phyloP scores from a whole-genome alignment of 2,113 vertebrate genomes.

The Myrmecobius fasciatus region DNA sequence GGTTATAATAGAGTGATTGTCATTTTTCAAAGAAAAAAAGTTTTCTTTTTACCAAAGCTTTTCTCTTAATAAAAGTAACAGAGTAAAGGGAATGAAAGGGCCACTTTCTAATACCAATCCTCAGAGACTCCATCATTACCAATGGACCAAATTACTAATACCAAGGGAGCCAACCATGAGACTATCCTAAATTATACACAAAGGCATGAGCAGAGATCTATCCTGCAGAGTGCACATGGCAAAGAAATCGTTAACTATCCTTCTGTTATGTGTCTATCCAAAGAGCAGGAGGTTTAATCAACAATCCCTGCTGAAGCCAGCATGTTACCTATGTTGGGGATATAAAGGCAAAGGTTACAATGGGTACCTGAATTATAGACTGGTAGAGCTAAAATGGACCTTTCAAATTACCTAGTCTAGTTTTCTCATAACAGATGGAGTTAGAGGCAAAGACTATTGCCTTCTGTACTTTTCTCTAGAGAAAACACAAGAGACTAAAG shows the following conservation, averaged over 20 bases:
- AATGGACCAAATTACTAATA: not conserved
- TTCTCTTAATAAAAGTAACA: not conserved
- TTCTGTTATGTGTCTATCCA: slow-evolving; percentile 10
- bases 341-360: slow-evolving; percentile 11
- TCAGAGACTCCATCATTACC: not conserved
- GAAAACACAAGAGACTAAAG: not conserved
- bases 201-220: not conserved
- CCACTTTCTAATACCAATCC: not conserved
- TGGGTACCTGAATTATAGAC: slow-evolving; percentile 8
- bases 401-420: not conserved
- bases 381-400: not conserved
- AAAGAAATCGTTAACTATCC: not conserved
- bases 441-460: not conserved
- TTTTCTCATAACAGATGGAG: not conserved
- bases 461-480: not conserved
- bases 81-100: not conserved
- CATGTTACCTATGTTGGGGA: slow-evolving; percentile 12
- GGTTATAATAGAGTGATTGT: too few species aligned
- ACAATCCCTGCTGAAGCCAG: slow-evolving; percentile 52
- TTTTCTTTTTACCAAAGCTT: not conserved
- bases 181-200: not conserved
- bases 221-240: not conserved
- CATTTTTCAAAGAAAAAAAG: not conserved
- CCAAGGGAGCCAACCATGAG: not conserved
- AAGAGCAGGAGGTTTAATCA: slow-evolving; percentile 30